Evolutionary conservation across 1,140 invertebrate species (phyloP).

Genomic region (Drosophila repletoides): DNA sequence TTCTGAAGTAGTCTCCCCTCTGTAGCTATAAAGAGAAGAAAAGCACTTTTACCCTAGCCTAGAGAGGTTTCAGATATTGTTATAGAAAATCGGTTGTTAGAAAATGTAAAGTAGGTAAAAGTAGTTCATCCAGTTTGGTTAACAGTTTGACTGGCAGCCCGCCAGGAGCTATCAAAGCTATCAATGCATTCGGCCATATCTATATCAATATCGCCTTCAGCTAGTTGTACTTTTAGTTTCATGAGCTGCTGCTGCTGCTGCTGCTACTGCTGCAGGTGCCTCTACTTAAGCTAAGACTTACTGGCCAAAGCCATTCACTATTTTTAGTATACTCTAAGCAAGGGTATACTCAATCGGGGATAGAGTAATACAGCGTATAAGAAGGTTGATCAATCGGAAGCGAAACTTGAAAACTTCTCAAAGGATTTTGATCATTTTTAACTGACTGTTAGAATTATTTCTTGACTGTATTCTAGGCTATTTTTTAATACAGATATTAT

Average conservation of each 20-base stretch:
- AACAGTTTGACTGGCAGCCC: slow-evolving; percentile 9
- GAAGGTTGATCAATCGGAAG: too few species aligned
- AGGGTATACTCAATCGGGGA: background rate
- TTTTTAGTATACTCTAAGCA: background rate
- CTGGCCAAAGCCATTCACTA: slow-evolving; percentile 26
- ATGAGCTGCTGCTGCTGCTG: slow-evolving; percentile 25
- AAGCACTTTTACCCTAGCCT: slow-evolving; percentile 14
- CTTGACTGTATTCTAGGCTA: too few species aligned
- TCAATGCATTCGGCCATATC: slow-evolving; percentile 17
- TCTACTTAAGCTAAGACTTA: background rate
- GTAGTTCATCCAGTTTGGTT: slow-evolving; percentile 31
- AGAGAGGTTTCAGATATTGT: background rate
- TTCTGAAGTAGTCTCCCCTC: too few species aligned
- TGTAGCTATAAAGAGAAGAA: background rate
- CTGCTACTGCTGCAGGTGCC: slow-evolving; percentile 36
- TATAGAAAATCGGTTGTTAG: background rate
- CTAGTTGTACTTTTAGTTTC: slow-evolving; percentile 37
- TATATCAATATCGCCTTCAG: slow-evolving; percentile 18
- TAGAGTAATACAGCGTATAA: too few species aligned
- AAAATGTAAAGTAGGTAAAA: slow-evolving; percentile 24
- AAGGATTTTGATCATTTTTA: too few species aligned
- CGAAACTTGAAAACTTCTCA: too few species aligned
- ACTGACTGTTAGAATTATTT: too few species aligned
- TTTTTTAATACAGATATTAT: too few species aligned
- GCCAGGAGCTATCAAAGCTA: slow-evolving; percentile 11